phyloP scores from a whole-genome alignment of 2,113 vertebrate genomes.

The Symphodus melops region DNA sequence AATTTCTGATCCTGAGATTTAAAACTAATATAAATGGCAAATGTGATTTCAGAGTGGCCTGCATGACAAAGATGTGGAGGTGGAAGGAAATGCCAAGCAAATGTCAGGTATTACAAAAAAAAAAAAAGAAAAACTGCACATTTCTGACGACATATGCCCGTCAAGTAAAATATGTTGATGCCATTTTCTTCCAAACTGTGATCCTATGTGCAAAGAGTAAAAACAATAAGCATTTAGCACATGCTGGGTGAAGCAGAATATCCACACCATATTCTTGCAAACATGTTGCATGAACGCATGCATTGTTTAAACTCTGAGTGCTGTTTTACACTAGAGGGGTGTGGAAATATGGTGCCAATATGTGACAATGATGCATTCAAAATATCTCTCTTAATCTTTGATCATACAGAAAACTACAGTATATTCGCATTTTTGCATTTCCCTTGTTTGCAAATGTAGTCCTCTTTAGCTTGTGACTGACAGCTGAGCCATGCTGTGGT shows the following conservation, averaged over 20 bases:
- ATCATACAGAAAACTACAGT: no score
- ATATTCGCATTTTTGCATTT: neutral
- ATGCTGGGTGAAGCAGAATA: no score
- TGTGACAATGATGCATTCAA: neutral
- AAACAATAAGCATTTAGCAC: neutral
- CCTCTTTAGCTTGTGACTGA: neutral
- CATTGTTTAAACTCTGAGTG: neutral
- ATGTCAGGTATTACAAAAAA: constrained; percentile 69
- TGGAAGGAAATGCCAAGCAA: constrained; percentile 74
- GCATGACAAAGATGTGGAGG: constrained; percentile 34
- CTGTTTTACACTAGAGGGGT: neutral
- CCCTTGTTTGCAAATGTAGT: neutral
- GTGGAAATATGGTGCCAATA: neutral
- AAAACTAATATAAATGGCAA: constrained; percentile 65
- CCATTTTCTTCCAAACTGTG: constrained; percentile 8
- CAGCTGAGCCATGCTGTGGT: neutral
- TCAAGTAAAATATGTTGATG: neutral
- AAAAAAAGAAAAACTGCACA: constrained; percentile 4
- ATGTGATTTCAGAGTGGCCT: constrained; percentile 40
- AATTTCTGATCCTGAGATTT: constrained; percentile 68
- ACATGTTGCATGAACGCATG: neutral
- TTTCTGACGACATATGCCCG: constrained; percentile 33
- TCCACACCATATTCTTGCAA: no score
- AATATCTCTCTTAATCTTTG: neutral
- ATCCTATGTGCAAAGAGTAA: neutral